phyloP scores from a whole-genome alignment of 1,140 invertebrate species.

The Halyomorpha halys region DNA sequence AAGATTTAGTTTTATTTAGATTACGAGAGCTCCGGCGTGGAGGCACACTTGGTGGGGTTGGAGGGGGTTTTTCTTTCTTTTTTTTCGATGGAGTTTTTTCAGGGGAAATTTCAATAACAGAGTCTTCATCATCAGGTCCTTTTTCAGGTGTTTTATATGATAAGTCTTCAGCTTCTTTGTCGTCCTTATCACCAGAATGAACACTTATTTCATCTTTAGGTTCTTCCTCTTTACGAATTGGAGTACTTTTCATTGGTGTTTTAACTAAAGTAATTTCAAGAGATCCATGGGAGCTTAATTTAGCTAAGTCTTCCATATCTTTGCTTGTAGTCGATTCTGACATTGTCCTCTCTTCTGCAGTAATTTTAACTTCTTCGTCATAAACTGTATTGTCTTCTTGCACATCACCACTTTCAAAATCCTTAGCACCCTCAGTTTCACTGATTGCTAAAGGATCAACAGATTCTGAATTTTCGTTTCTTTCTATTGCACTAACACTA shows the following conservation, averaged over 20 bases:
- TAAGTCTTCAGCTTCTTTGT: slow-evolving; percentile 8
- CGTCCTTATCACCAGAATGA: neutral
- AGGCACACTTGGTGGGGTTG: slow-evolving; percentile 40
- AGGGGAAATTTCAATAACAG: slow-evolving; percentile 30
- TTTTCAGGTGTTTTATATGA: slow-evolving; percentile 37
- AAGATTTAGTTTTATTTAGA: slow-evolving; percentile 49
- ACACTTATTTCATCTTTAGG: neutral
- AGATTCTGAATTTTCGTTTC: slow-evolving; percentile 28
- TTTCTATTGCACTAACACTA: slow-evolving; percentile 20
- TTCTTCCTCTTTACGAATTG: neutral
- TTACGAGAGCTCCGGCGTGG: slow-evolving; percentile 51
- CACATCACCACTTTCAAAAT: slow-evolving; percentile 19
- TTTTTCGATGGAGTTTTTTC: slow-evolving; percentile 34
- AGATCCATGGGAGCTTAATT: slow-evolving; percentile 20
- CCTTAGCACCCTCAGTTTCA: slow-evolving; percentile 28
- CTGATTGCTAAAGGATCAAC: slow-evolving; percentile 34
- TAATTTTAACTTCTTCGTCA: slow-evolving; percentile 25
- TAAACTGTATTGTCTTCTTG: slow-evolving; percentile 28
- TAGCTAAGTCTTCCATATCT: slow-evolving; percentile 22
- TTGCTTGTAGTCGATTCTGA: slow-evolving; percentile 30
- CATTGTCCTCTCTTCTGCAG: slow-evolving; percentile 31
- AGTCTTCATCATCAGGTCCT: slow-evolving; percentile 30
- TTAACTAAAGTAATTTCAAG: slow-evolving; percentile 24
- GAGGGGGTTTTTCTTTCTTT: slow-evolving; percentile 36
- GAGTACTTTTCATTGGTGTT: neutral